A percentile compares a stretch with the other conserved stretches of the same genome.
phyloP scores from a whole-genome alignment of 2,888 invertebrate species.

The Hofmannophila pseudospretella region DNA sequence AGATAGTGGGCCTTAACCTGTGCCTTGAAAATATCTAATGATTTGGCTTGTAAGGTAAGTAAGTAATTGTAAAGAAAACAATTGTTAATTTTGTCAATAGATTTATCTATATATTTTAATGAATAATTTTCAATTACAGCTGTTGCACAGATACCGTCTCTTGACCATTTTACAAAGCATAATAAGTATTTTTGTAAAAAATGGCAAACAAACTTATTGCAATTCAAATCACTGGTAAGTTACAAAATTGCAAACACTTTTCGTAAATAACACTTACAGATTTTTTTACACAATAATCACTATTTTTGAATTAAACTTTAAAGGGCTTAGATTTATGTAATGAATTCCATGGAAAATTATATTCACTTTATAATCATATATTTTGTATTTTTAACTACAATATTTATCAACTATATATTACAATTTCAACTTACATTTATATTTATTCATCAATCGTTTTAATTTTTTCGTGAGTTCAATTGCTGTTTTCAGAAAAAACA shows the following conservation, averaged over 20 bases:
- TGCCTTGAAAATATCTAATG: too few relatives aligned
- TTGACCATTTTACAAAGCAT: constrained; percentile 49
- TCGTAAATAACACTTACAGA: constrained; percentile 14
- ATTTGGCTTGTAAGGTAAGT: too few relatives aligned
- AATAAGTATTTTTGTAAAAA: constrained; percentile 45
- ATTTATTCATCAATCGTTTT: constrained; percentile 67
- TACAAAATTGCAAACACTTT: constrained; percentile 4
- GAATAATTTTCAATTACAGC: constrained; percentile 75
- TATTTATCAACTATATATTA: constrained; percentile 77
- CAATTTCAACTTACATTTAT: constrained; percentile 71
- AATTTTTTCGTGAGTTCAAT: constrained; percentile 43
- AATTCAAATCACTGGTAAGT: constrained; percentile 44
- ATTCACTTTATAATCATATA: constrained; percentile 74
- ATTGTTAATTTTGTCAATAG: constrained; percentile 66
- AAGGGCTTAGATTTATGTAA: constrained; percentile 54
- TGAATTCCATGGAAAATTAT: constrained; percentile 77
- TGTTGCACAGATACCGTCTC: constrained; percentile 62
- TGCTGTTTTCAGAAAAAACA: constrained; percentile 45
- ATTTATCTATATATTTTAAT: constrained; percentile 78
- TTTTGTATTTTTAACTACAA: constrained; percentile 75
- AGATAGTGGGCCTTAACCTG: too few relatives aligned
- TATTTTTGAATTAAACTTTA: constrained; percentile 39
- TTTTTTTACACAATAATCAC: constrained; percentile 13
- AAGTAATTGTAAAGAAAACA: constrained; percentile 35
- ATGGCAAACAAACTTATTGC: constrained; percentile 57